Percentiles rank a stretch among this genome's conserved stretches.
Evolutionary conservation across 2,888 invertebrate genomes (phyloP).

Genomic region (Heliconius ismenius): DNA sequence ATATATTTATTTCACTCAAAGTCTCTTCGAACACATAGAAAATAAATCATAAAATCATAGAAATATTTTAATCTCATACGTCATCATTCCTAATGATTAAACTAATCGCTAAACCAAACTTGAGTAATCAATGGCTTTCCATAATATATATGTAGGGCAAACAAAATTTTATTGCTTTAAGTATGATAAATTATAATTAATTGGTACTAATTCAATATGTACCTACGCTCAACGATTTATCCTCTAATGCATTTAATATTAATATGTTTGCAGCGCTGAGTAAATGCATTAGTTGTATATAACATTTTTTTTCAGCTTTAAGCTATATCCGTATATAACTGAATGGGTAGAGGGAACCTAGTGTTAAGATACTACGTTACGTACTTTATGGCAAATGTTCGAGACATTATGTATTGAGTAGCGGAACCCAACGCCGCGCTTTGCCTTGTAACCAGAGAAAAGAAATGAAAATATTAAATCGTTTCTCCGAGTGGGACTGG

Average conservation of each 20-base stretch:
- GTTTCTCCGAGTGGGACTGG: too few species aligned
- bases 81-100: not conserved
- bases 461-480: too few species aligned
- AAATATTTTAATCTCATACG: not conserved
- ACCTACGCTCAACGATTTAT: not conserved
- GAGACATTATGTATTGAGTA: too few species aligned
- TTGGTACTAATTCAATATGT: not conserved
- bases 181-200: constrained; percentile 14
- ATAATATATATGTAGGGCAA: not conserved
- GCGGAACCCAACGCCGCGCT: too few species aligned
- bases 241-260: not conserved
- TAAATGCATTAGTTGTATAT: not conserved
- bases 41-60: not conserved
- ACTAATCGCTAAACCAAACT: not conserved
- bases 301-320: not conserved
- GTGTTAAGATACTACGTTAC: too few species aligned
- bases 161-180: not conserved
- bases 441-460: too few species aligned
- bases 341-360: not conserved
- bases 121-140: not conserved
- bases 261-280: not conserved
- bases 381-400: too few species aligned
- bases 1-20: not conserved
- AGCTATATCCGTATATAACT: not conserved
- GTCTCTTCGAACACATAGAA: not conserved